phyloP scores from a whole-genome alignment of 2,888 invertebrate species.

The Leptopilina syphax region DNA sequence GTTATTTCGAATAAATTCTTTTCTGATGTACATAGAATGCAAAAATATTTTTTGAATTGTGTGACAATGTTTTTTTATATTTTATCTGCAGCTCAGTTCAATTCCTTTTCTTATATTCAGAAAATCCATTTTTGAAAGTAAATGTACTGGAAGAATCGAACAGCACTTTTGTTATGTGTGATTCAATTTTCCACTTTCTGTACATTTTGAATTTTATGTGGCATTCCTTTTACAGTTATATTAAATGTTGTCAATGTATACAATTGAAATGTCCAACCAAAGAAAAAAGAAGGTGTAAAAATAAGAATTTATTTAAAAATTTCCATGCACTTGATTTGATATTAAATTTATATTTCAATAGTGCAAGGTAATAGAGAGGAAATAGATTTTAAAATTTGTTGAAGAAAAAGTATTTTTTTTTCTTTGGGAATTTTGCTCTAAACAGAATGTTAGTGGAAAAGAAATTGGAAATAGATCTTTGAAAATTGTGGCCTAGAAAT shows the following conservation, averaged over 20 bases:
- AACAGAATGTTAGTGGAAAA: background rate
- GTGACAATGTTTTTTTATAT: background rate
- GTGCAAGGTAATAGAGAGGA: too few relatives aligned
- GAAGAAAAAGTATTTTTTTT: too few relatives aligned
- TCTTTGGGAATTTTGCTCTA: background rate
- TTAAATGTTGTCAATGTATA: background rate
- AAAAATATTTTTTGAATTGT: background rate
- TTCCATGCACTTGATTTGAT: too few relatives aligned
- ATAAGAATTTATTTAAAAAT: background rate
- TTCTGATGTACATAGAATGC: too few relatives aligned
- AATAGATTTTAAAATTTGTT: background rate
- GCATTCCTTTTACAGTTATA: background rate
- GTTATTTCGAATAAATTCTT: too few relatives aligned
- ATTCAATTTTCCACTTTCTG: constrained; percentile 10
- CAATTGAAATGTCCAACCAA: background rate
- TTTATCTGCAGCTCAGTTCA: background rate
- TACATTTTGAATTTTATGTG: background rate
- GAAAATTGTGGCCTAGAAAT: background rate
- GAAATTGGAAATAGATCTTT: background rate
- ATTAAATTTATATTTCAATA: too few relatives aligned
- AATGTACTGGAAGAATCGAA: constrained; percentile 16
- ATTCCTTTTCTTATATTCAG: background rate
- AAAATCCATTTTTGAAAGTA: constrained; percentile 17
- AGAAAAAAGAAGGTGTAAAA: background rate
- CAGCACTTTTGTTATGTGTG: constrained; percentile 17